Conservation (phyloP, 2,113 vertebrate species). For the Echinops telfairi region DNA sequence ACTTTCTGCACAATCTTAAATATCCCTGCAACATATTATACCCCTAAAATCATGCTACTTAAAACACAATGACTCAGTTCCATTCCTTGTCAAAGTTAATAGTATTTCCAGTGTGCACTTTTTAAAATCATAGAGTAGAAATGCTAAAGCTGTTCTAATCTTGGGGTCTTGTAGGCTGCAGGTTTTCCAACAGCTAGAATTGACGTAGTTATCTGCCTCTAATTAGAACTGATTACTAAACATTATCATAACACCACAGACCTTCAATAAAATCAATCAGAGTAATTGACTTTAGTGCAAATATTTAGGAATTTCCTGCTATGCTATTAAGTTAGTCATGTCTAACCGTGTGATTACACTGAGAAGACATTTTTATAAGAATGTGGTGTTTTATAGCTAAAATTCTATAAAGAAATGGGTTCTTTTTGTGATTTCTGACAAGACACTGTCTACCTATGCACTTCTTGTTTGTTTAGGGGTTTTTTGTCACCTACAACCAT, state of each 20-base stretch:
- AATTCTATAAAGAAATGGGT: slow-evolving; percentile 47
- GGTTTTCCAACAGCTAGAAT: slow-evolving; percentile 65
- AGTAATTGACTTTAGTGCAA: slow-evolving; percentile 80
- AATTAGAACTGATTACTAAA: slow-evolving; percentile 74
- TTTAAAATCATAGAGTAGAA: slow-evolving; percentile 76
- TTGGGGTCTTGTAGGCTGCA: slow-evolving; percentile 61
- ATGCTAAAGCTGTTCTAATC: slow-evolving; percentile 77
- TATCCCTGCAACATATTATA: slow-evolving; percentile 23
- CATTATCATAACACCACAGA: slow-evolving; percentile 75
- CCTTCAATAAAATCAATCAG: slow-evolving; percentile 80
- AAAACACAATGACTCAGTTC: slow-evolving; percentile 78
- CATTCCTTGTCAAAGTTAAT: slow-evolving; percentile 83
- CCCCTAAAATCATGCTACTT: slow-evolving; percentile 73
- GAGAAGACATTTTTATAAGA: slow-evolving; percentile 29
- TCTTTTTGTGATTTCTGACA: slow-evolving; percentile 9
- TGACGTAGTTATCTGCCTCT: slow-evolving; percentile 80
- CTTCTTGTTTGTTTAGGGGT: not conserved
- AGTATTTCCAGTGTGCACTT: slow-evolving; percentile 73
- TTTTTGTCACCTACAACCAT: not conserved
- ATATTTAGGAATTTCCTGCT: slow-evolving; percentile 85
- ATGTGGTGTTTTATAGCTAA: slow-evolving; percentile 17
- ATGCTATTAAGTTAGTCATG: slow-evolving; percentile 73
- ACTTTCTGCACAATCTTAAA: slow-evolving; percentile 55
- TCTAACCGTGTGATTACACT: slow-evolving; percentile 65
- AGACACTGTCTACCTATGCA: not conserved